Conservation (phyloP, 1,140 invertebrate genomes). For the Contarinia nasturtii region DNA sequence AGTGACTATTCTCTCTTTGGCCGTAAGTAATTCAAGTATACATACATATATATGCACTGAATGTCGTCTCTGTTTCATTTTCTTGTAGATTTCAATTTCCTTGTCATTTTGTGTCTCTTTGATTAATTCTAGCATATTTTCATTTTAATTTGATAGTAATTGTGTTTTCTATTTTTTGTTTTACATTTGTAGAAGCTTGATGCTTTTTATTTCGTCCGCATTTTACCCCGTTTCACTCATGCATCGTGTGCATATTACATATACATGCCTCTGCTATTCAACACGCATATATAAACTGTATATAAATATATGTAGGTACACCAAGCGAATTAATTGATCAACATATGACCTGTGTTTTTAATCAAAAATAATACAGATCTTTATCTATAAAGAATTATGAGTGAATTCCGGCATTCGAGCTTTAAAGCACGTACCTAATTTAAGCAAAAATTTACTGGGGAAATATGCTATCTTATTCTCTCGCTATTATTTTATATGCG, state of each 20-base stretch:
- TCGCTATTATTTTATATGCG: too few species aligned
- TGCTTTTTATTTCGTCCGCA: too few species aligned
- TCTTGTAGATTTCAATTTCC: too few species aligned
- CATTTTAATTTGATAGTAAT: too few species aligned
- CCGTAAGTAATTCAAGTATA: slow-evolving; percentile 6
- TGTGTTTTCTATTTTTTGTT: too few species aligned
- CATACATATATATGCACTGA: neutral
- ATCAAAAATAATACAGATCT: neutral
- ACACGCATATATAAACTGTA: too few species aligned
- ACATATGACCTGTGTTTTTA: neutral
- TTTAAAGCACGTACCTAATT: neutral
- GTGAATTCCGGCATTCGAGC: neutral
- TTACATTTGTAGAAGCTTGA: too few species aligned
- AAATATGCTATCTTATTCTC: neutral
- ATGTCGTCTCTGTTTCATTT: neutral
- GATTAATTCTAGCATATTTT: neutral
- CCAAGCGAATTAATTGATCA: too few species aligned
- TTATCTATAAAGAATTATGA: neutral
- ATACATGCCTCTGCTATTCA: too few species aligned
- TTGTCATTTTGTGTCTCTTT: neutral
- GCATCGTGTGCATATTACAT: too few species aligned
- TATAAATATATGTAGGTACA: neutral
- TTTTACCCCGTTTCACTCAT: too few species aligned
- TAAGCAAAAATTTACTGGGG: neutral
- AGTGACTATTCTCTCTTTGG: slow-evolving; percentile 4